These are phyloP conservation scores for Ichneumon xanthorius DNA, from an alignment of 2,888 invertebrate genomes.

Conservation along the genomic window DNA sequence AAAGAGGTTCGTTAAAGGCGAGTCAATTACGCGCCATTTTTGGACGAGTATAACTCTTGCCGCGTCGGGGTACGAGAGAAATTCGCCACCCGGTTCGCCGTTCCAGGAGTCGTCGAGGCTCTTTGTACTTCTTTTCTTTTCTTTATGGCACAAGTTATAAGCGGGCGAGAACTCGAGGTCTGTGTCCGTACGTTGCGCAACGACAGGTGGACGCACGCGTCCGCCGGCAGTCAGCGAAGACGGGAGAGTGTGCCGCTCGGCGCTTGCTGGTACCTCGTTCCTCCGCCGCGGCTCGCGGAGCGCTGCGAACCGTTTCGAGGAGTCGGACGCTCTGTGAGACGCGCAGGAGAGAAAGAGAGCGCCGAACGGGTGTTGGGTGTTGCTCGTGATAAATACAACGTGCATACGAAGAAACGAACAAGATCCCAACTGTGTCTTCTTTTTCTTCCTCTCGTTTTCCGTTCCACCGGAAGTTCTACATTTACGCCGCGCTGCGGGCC, in stretches of 20 bases:
- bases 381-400: constrained; percentile 48
- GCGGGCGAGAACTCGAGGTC: background rate
- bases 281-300: background rate
- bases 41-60: constrained; percentile 21
- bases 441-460: background rate
- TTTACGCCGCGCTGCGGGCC: constrained; percentile 35
- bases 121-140: background rate
- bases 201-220: constrained; percentile 64
- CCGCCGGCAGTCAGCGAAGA: constrained; percentile 29
- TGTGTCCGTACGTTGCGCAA: constrained; percentile 46
- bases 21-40: constrained; percentile 60
- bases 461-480: constrained; percentile 53
- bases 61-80: constrained; percentile 21
- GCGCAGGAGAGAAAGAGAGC: background rate
- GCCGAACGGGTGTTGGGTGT: constrained; percentile 10
- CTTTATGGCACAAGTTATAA: background rate
- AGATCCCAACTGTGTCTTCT: background rate
- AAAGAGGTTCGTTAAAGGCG: constrained; percentile 21
- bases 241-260: constrained; percentile 29
- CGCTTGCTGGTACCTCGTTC: constrained; percentile 44
- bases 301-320: constrained; percentile 49
- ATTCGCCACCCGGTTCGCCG: constrained; percentile 20
- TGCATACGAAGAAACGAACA: constrained; percentile 5
- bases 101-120: constrained; percentile 20
- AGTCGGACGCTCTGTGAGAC: constrained; percentile 20